Percentiles rank a stretch among this genome's conserved stretches.
Conservation (phyloP, 2,113 vertebrate species). For the Hemichromis elongatus region DNA sequence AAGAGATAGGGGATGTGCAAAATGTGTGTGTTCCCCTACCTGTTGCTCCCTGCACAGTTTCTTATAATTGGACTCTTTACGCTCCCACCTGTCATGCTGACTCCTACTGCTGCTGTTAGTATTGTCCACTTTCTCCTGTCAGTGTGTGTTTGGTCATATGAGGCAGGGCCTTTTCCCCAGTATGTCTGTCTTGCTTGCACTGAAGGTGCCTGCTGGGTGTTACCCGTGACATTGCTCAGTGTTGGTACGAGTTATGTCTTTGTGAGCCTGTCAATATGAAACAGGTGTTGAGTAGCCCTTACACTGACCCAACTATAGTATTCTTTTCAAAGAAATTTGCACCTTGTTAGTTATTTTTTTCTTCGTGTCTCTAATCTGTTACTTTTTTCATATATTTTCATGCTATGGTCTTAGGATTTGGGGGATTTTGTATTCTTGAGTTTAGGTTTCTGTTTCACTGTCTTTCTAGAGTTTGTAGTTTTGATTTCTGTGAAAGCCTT, state of each 20-base stretch:
- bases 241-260: constrained; percentile 13
- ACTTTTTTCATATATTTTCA: neutral
- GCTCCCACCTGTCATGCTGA: constrained; percentile 32
- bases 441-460: neutral
- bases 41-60: constrained; percentile 20
- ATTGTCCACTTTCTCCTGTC: constrained; percentile 17
- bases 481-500: neutral
- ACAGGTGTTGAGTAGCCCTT: neutral
- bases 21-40: constrained; percentile 8
- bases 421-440: neutral
- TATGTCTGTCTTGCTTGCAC: neutral
- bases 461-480: neutral
- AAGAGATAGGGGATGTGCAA: neutral
- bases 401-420: neutral
- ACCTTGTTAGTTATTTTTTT: neutral
- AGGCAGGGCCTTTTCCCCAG: neutral
- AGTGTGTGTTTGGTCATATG: constrained; percentile 18
- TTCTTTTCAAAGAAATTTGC: neutral
- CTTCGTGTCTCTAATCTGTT: neutral
- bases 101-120: constrained; percentile 5
- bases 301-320: neutral
- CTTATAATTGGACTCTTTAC: constrained; percentile 36
- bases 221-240: neutral
- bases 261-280: constrained; percentile 36
- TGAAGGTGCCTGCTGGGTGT: constrained; percentile 4